Percentiles rank a stretch among this genome's conserved stretches.
Conservation (phyloP, 2,888 invertebrate genomes). For the Peribatodes rhomboidaria region DNA sequence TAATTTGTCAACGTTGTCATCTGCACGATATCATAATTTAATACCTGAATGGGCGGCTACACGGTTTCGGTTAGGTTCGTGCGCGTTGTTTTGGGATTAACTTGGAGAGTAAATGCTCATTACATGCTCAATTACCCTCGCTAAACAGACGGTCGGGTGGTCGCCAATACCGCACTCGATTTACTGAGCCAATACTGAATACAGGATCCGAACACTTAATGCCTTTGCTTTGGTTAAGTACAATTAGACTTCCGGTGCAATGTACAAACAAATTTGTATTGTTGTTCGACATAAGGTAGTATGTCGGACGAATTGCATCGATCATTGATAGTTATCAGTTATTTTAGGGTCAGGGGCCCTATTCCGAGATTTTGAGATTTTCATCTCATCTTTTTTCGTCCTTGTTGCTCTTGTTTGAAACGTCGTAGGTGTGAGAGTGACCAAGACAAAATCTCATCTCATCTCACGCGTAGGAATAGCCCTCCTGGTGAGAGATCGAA, state of each 20-base stretch:
- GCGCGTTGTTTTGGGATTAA: slow-evolving; percentile 36
- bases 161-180: slow-evolving; percentile 45
- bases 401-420: too few relatives aligned
- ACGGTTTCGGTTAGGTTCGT: slow-evolving; percentile 25
- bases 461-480: too few relatives aligned
- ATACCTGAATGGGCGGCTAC: slow-evolving; percentile 26
- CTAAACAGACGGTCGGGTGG: slow-evolving; percentile 49
- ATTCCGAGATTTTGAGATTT: too few relatives aligned
- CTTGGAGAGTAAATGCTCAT: slow-evolving; percentile 51
- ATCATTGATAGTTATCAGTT: too few relatives aligned
- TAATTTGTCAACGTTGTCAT: slow-evolving; percentile 37
- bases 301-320: not conserved
- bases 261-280: not conserved
- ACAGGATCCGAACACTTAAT: slow-evolving; percentile 10
- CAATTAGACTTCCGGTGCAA: slow-evolving; percentile 8
- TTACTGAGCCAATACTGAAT: slow-evolving; percentile 26
- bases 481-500: too few relatives aligned
- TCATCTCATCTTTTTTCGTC: too few relatives aligned
- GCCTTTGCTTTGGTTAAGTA: slow-evolving; percentile 8
- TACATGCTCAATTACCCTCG: slow-evolving; percentile 62
- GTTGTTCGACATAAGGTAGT: slow-evolving; percentile 1
- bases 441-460: too few relatives aligned
- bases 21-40: slow-evolving; percentile 33
- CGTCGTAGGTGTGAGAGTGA: too few relatives aligned
- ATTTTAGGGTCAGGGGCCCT: too few relatives aligned